phyloP scores from a whole-genome alignment of 2,888 invertebrate species.

The Pandemis corylana region DNA sequence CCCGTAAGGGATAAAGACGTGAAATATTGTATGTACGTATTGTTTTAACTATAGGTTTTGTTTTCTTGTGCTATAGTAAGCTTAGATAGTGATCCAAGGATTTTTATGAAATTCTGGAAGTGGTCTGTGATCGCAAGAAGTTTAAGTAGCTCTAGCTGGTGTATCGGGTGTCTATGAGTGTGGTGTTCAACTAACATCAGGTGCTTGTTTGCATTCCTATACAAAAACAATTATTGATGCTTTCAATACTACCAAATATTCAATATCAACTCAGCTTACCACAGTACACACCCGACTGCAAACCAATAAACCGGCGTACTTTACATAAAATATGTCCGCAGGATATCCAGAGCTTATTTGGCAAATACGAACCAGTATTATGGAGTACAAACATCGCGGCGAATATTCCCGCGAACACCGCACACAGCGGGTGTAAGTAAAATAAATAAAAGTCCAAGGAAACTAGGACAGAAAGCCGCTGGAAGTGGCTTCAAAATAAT shows the following conservation, averaged over 20 bases:
- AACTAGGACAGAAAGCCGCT: slow-evolving; percentile 44
- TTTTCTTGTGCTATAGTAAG: too few species aligned
- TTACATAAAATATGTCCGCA: slow-evolving; percentile 35
- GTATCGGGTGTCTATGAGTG: too few species aligned
- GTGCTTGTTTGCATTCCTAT: too few species aligned
- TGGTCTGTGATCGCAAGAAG: too few species aligned
- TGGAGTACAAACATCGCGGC: slow-evolving; percentile 55
- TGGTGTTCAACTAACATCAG: too few species aligned
- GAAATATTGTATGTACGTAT: too few species aligned
- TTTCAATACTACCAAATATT: neutral
- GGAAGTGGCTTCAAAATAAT: slow-evolving; percentile 44
- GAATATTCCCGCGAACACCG: slow-evolving; percentile 55
- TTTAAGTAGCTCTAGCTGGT: too few species aligned
- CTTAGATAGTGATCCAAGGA: too few species aligned
- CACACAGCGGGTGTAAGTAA: slow-evolving; percentile 54
- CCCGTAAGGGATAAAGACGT: too few species aligned
- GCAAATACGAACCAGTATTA: slow-evolving; percentile 57
- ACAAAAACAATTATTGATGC: too few species aligned
- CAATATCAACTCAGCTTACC: neutral
- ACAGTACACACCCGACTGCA: neutral
- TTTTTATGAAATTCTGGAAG: too few species aligned
- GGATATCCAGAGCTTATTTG: slow-evolving; percentile 52
- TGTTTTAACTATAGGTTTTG: too few species aligned
- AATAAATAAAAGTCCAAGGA: slow-evolving; percentile 61
- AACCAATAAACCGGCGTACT: slow-evolving; percentile 19